Base-by-base conservation (phyloP, 2,888 invertebrate genomes). In the Drosophila histrio region DNA sequence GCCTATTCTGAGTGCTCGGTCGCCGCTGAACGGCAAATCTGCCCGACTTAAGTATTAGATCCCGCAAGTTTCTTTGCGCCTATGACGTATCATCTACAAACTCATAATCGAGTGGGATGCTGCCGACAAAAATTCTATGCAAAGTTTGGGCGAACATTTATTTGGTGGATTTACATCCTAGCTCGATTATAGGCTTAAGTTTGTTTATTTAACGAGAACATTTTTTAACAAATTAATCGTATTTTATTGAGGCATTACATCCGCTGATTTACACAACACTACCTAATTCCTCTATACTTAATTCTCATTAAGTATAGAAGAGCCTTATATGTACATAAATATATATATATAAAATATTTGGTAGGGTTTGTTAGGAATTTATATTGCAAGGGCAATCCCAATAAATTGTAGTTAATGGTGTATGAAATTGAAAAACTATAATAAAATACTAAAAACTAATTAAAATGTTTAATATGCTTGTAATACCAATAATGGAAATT, bases 11-110 rank as follows among this genome's bases (percentile, higher is more conserved):
- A 11, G 3, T 13, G 28, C 69, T 50, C 24, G 61, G 52, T 47
- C 72, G 67, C 56, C 62, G 62, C 72, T 41, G 46, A 46, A 54
- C 26, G 15, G 24, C 6, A 28, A 8, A 17, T 2, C 13, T 22
- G 17, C 19, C 26, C 36, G n/a, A 19, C 13, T n/a, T 56, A 9
- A 8, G 44, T 21, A 22, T 17, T 47, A 28, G 21, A 67, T 68
- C 17, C 41, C 43, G 61, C 50, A 61, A 21, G 11, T 32, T 34
- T n/a, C 1, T 15, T 65, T 70, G 64, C 71, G 49, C 65, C 13
- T 56, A 73, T 83, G 79, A 79, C 58, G 72, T 62, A 61, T n/a
- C 47, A 39, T 70, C 70, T 62, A 24, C 24, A 80, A 83, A 78
- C 80, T 82, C 68, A 8, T 17, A 7, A 6, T 11, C 4, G 71